Percentiles rank a stretch among this genome's conserved stretches.
These are phyloP conservation scores for Oreochromis spilurus DNA, from an alignment of 2,113 vertebrate genomes.

Conservation along the genomic window DNA sequence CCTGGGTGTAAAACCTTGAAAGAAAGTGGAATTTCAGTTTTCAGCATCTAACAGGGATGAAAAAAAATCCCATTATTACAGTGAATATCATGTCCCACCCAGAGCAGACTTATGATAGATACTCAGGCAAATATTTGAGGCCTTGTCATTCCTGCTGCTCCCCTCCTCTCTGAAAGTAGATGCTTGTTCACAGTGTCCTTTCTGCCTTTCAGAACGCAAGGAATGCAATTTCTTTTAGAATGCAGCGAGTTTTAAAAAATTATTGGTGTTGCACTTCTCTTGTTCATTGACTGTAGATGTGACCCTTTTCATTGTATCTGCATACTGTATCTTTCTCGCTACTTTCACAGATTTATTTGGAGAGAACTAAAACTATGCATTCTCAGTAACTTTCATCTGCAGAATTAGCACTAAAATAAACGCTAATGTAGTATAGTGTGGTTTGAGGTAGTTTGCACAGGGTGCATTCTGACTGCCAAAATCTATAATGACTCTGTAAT, in stretches of 20 bases:
- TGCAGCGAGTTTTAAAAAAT: neutral
- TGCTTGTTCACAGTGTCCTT: conserved; percentile 3
- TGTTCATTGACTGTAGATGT: neutral
- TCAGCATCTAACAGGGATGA: neutral
- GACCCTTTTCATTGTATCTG: neutral
- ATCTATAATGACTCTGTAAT: neutral
- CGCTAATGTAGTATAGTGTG: neutral
- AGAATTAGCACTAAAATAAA: neutral
- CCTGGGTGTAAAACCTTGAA: neutral
- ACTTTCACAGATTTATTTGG: neutral
- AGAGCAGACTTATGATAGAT: neutral
- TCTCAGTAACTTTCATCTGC: neutral
- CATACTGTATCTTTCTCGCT: neutral
- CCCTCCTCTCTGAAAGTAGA: neutral
- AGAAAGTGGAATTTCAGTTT: neutral
- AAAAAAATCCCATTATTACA: neutral
- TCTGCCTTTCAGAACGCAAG: conserved; percentile 1
- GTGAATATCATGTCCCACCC: neutral
- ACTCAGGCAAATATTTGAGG: neutral
- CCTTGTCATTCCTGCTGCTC: neutral
- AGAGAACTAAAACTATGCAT: neutral
- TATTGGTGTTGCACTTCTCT: neutral
- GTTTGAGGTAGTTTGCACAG: neutral
- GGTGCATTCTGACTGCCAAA: neutral
- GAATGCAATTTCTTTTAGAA: conserved; percentile 10